Base-by-base conservation (phyloP, 2,888 invertebrate genomes). In the Nomada hirtipes region DNA sequence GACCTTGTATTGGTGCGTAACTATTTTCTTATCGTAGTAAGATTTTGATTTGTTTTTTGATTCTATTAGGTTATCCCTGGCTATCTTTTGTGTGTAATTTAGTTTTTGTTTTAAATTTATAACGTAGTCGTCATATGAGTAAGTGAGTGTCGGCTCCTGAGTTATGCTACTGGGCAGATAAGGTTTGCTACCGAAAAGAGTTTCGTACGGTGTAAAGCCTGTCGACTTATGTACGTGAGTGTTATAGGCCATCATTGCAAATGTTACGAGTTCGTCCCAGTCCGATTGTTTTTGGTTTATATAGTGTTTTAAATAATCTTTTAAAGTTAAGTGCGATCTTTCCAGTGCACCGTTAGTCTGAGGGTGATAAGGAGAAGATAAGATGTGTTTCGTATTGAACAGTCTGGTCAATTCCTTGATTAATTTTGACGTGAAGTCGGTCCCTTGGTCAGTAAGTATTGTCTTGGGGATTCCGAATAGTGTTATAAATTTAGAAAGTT, bases 391-490 rank as follows among this genome's bases (percentile, higher is more conserved):
- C 0, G 53, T 72, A 13, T 44, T 23, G 2, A 72, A 72, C 4
- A 72, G 0, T 9, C 53, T 74, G 0, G 59, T 67, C 2, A 74
- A 3, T 15, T 74, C 42, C 10, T 60, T 74, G 11, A 74, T 65
- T 57, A 68, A 13, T 1, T 42, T 42, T 23, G 68, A 75, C 3
- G 44, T 68, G 26, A 75, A 68, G 29, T 68, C 68, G 4, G 60
- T 68, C 29, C 61, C 68, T 36, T 75, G 75, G n/a, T 75, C 74
- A 1, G 53, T 36, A 2, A 75, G 60, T 60, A 68, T 67, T 2
- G 74, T 67, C 9, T 18, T 75, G 23, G 65, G 75, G 23, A 75
- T 75, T 68, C 68, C 75, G 53, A 75, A 75, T 7, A 68, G 15
- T 1, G 67, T 68, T 13, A 68, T 61, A 18, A 68, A 69, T 69